Percentiles rank a stretch among this genome's conserved stretches.
phyloP scores from a whole-genome alignment of 2,888 invertebrate genomes.

The Drosophila greeni region DNA sequence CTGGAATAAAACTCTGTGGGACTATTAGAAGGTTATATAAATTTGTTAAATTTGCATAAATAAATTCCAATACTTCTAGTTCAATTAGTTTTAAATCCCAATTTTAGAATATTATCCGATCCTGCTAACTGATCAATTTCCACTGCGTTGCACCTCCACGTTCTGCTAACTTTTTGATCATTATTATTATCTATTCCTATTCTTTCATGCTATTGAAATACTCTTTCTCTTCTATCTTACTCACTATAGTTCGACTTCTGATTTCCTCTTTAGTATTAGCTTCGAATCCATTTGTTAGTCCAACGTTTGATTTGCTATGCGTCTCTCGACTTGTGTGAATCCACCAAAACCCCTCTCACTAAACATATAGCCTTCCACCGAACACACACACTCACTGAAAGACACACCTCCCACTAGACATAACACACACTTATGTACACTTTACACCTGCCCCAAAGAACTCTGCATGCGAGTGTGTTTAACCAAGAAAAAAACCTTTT shows the following conservation, averaged over 20 bases:
- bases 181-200: conserved; percentile 33
- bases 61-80: background rate
- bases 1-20: background rate
- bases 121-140: conserved; percentile 29
- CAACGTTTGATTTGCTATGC: conserved; percentile 62
- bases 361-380: conserved; percentile 6
- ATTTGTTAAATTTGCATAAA: background rate
- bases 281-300: conserved; percentile 45
- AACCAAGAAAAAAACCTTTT: conserved; percentile 25
- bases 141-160: conserved; percentile 23
- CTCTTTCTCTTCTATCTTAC: conserved; percentile 37
- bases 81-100: background rate
- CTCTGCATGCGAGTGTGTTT: conserved; percentile 26
- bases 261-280: conserved; percentile 43
- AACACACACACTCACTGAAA: conserved; percentile 14
- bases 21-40: background rate
- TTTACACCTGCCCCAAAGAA: conserved; percentile 11
- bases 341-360: conserved; percentile 19
- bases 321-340: conserved; percentile 49
- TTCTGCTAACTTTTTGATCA: conserved; percentile 30
- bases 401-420: conserved; percentile 12
- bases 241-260: conserved; percentile 41
- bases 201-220: conserved; percentile 41
- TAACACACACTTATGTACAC: conserved; percentile 14
- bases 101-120: background rate